These are phyloP conservation scores for Leptopilina clavipes DNA, from an alignment of 1,140 invertebrate genomes.

Conservation along the genomic window DNA sequence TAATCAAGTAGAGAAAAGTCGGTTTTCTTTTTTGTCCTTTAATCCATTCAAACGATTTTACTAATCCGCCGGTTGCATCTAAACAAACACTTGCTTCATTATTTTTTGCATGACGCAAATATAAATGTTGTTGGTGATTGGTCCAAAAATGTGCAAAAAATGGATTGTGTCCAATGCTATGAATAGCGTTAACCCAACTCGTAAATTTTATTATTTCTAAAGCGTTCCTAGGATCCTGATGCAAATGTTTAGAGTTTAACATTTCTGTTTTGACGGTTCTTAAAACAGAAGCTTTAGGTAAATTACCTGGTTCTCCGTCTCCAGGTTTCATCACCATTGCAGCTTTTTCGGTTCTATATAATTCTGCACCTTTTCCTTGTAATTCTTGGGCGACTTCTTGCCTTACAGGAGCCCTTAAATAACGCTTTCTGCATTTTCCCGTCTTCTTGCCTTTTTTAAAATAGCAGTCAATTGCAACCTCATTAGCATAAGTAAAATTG, in stretches of 20 bases:
- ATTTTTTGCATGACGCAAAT: too few species aligned
- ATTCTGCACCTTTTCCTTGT: too few species aligned
- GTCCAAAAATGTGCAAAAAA: conserved; percentile 44
- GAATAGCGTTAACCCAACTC: conserved; percentile 4
- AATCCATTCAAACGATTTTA: conserved; percentile 15
- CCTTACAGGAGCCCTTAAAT: too few species aligned
- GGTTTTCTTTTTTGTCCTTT: not conserved
- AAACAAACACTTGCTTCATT: too few species aligned
- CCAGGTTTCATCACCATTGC: not conserved
- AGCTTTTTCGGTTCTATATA: conserved; percentile 13
- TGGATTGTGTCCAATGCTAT: conserved; percentile 41
- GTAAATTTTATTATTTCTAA: conserved; percentile 32
- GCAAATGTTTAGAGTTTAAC: not conserved
- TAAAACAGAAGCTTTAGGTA: conserved; percentile 1
- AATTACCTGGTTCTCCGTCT: not conserved
- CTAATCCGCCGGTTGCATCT: conserved; percentile 29
- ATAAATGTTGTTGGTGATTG: too few species aligned
- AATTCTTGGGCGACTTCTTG: too few species aligned
- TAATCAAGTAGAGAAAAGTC: conserved; percentile 41
- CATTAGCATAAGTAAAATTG: conserved; percentile 18
- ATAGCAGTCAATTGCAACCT: too few species aligned
- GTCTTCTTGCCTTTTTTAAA: too few species aligned
- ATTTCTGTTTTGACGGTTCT: conserved; percentile 33
- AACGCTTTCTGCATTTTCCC: too few species aligned
- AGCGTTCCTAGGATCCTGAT: conserved; percentile 42